These are phyloP conservation scores for Illadopsis cleaveri DNA, from an alignment of 2,113 vertebrate genomes.

Conservation along the genomic window DNA sequence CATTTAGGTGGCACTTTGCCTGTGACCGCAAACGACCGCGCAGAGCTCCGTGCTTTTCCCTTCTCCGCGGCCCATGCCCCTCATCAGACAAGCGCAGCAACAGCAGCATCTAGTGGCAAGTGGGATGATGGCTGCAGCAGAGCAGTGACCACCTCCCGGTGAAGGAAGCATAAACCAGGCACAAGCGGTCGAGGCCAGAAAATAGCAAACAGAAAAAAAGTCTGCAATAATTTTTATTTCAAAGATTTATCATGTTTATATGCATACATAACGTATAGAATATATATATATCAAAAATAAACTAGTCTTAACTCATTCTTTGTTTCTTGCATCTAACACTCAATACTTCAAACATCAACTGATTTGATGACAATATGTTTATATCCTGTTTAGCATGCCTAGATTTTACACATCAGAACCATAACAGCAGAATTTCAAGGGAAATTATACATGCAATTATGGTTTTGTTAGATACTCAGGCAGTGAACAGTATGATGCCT, in stretches of 20 bases:
- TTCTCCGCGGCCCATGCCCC: fast-evolving
- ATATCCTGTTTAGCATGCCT: not conserved
- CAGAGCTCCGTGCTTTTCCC: fast-evolving
- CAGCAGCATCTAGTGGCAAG: constrained; percentile 32
- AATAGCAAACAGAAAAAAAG: not conserved
- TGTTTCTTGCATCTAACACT: not conserved
- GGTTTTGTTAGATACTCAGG: not conserved
- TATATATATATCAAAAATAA: not conserved
- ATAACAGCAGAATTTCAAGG: not conserved
- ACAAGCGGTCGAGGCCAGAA: not conserved
- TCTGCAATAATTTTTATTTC: not conserved
- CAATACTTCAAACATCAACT: not conserved
- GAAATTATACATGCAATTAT: not conserved
- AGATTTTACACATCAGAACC: not conserved
- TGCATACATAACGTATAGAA: not conserved
- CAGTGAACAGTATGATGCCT: not conserved
- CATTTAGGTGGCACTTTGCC: not conserved
- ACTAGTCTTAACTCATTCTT: not conserved
- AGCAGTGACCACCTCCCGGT: fast-evolving
- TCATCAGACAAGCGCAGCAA: not conserved
- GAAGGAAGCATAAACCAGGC: not conserved
- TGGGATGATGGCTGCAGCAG: not conserved
- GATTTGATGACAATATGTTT: not conserved
- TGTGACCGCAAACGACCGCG: fast-evolving
- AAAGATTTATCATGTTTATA: not conserved